Percentiles rank a stretch among this genome's conserved stretches.
Conservation (phyloP, 2,797 vertebrate species). For the Aldrovandia affinis region DNA sequence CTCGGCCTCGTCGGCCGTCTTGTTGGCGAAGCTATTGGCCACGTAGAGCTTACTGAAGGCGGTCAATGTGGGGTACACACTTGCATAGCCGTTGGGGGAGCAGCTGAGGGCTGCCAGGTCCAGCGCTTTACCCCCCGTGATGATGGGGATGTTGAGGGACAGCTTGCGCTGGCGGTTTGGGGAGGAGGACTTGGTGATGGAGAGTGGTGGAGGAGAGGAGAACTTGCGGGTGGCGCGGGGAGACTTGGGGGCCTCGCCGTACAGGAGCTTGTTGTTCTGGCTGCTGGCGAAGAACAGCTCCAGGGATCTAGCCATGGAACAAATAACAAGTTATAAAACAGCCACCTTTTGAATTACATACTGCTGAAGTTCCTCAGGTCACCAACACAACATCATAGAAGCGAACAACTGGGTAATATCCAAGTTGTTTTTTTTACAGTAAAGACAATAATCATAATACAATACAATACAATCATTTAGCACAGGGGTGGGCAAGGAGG, state of each 20-base stretch:
- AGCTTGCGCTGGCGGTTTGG: conserved; percentile 88
- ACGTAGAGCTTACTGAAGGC: conserved; percentile 78
- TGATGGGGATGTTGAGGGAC: conserved; percentile 85
- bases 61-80: conserved; percentile 79
- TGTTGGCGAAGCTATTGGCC: conserved; percentile 66
- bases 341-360: neutral
- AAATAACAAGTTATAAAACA: neutral
- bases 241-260: conserved; percentile 81
- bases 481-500: too few relatives aligned
- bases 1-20: conserved; percentile 69
- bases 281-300: conserved; percentile 91
- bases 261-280: conserved; percentile 85
- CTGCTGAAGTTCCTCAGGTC: neutral
- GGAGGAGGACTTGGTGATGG: conserved; percentile 83
- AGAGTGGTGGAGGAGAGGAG: conserved; percentile 89
- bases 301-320: conserved; percentile 92
- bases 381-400: neutral
- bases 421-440: too few relatives aligned
- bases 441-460: too few relatives aligned
- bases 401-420: neutral
- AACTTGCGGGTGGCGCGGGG: conserved; percentile 92
- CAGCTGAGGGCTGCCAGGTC: conserved; percentile 82
- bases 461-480: too few relatives aligned
- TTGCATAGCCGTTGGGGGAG: conserved; percentile 77
- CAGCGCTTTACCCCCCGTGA: conserved; percentile 75